Conservation (phyloP, 2,888 invertebrate species). For the Rhaphigaster nebulosa region DNA sequence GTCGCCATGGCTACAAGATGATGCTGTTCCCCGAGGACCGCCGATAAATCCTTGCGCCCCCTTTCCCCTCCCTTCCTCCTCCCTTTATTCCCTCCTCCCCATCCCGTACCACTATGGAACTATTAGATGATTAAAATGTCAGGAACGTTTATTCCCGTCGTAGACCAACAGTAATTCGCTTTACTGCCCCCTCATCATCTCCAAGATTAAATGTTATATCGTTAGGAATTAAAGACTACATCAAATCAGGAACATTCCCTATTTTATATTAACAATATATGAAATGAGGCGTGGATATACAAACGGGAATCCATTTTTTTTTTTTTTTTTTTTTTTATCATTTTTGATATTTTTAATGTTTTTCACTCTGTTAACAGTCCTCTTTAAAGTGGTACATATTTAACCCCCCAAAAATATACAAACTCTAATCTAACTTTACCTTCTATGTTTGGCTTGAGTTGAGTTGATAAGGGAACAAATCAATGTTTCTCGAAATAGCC, state of each 20-base stretch:
- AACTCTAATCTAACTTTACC: too few species aligned
- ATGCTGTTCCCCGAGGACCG: slow-evolving; percentile 23
- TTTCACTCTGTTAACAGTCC: too few species aligned
- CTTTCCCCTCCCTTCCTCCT: background rate
- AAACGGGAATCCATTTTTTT: too few species aligned
- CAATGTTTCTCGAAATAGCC: too few species aligned
- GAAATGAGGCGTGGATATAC: too few species aligned
- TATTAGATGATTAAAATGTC: slow-evolving; percentile 57
- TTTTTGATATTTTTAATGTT: too few species aligned
- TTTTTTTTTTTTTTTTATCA: too few species aligned
- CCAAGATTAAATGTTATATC: slow-evolving; percentile 30
- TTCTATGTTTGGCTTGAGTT: too few species aligned
- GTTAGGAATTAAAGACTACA: background rate
- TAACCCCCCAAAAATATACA: too few species aligned
- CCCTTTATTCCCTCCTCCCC: background rate
- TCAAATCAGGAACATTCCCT: background rate
- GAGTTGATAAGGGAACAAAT: too few species aligned
- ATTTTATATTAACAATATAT: background rate
- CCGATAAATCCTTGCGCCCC: slow-evolving; percentile 41
- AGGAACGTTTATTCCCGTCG: background rate
- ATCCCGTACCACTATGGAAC: background rate
- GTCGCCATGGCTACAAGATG: slow-evolving; percentile 51
- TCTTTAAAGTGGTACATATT: too few species aligned
- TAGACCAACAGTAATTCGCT: slow-evolving; percentile 1
- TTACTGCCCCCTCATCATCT: background rate